Evolutionary conservation across 64 coral and sea anemone genomes (phyloP).

Genomic region (Porites australiensis): DNA sequence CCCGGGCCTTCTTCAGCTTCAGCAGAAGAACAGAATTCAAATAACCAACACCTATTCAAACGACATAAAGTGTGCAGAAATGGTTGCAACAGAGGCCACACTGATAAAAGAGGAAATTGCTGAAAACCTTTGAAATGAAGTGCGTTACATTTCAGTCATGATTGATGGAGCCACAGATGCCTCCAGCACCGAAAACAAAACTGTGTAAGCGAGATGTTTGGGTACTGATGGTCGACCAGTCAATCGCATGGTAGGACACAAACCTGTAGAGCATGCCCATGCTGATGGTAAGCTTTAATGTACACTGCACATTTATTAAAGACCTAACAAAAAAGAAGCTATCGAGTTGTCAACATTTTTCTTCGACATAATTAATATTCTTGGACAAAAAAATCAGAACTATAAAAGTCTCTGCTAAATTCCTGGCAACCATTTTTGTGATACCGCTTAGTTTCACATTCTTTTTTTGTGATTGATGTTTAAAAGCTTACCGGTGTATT

Average conservation of each 20-base stretch:
- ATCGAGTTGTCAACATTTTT: not conserved
- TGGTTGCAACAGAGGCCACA: slow-evolving; percentile 26
- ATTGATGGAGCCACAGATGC: slow-evolving; percentile 49
- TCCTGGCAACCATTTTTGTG: slow-evolving; percentile 33
- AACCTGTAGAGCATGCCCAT: slow-evolving; percentile 22
- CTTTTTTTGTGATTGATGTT: too few species aligned
- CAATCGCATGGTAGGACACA: slow-evolving; percentile 44
- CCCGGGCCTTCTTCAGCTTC: not conserved
- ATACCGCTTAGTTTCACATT: too few species aligned
- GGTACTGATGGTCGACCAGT: slow-evolving; percentile 37
- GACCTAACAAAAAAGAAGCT: not conserved
- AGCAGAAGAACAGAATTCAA: slow-evolving; percentile 37
- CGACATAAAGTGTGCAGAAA: slow-evolving; percentile 53
- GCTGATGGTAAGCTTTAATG: not conserved
- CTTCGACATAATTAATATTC: not conserved
- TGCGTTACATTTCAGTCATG: slow-evolving; percentile 41
- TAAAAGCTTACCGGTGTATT: too few species aligned
- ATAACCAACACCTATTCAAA: slow-evolving; percentile 56
- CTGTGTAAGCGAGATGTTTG: slow-evolving; percentile 11
- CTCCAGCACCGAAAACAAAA: slow-evolving; percentile 40
- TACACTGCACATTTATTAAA: not conserved
- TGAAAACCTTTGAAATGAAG: slow-evolving; percentile 37
- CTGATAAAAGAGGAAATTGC: slow-evolving; percentile 30
- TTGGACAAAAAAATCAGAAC: not conserved
- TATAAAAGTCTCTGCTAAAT: not conserved